Conservation (phyloP, 2,888 invertebrate genomes). For the Galerucella nymphaeae region DNA sequence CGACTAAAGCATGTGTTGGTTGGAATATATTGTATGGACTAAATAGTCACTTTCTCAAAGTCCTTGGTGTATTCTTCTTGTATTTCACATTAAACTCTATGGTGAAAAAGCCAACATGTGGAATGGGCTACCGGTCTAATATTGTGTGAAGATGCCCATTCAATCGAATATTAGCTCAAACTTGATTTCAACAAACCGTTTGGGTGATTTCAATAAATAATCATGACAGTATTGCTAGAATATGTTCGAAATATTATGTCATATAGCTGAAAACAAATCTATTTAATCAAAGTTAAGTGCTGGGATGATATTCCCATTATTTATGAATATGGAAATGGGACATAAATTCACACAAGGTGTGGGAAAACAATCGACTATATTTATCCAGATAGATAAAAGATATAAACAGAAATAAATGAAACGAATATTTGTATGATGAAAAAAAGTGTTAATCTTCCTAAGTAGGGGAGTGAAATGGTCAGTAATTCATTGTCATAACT, state of each 20-base stretch:
- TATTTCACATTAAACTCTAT: too few relatives aligned
- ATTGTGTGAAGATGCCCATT: too few relatives aligned
- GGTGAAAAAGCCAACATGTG: too few relatives aligned
- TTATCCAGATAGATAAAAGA: background rate
- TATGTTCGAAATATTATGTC: background rate
- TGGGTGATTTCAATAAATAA: background rate
- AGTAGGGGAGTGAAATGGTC: background rate
- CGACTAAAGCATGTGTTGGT: too few relatives aligned
- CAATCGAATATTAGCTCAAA: too few relatives aligned
- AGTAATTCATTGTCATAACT: background rate
- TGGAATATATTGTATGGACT: too few relatives aligned
- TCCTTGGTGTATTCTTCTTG: too few relatives aligned
- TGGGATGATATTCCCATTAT: slow-evolving; percentile 3
- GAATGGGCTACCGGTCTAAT: too few relatives aligned
- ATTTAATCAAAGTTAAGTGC: slow-evolving; percentile 1
- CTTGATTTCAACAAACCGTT: background rate
- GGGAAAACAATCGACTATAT: background rate
- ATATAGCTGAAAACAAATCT: background rate
- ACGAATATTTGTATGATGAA: background rate
- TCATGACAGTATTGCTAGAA: background rate
- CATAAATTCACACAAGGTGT: slow-evolving; percentile 1
- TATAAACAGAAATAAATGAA: background rate
- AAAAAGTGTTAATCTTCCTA: background rate
- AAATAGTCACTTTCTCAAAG: too few relatives aligned
- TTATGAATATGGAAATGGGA: slow-evolving; percentile 9